These are phyloP conservation scores for Oscheius sp. DNA, from an alignment of 2,888 invertebrate species.

Conservation along the genomic window DNA sequence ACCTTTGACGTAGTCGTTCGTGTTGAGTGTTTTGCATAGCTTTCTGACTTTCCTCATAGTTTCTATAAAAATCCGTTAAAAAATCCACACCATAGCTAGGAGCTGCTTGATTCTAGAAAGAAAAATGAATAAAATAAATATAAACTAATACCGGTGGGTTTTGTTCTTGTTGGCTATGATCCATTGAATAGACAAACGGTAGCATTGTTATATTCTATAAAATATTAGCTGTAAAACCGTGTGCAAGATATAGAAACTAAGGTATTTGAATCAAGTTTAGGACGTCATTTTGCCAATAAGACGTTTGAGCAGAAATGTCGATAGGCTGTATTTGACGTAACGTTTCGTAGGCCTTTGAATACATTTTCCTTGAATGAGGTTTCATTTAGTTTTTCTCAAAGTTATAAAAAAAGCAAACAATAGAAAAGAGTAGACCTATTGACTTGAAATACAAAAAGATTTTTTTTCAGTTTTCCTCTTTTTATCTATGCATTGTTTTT, in stretches of 20 bases:
- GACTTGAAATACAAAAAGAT: too few species aligned
- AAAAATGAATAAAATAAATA: neutral
- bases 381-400: neutral
- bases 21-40: slow-evolving; percentile 6
- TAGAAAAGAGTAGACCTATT: too few species aligned
- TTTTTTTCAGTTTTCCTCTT: too few species aligned
- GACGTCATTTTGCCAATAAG: too few species aligned
- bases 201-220: neutral
- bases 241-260: neutral
- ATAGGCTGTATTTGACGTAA: too few species aligned
- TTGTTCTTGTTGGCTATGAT: neutral
- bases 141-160: neutral
- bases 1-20: slow-evolving; percentile 15
- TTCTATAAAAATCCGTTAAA: slow-evolving; percentile 19
- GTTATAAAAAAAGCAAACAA: neutral
- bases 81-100: neutral
- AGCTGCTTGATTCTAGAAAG: neutral
- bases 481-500: too few species aligned
- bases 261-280: too few species aligned
- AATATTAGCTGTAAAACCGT: neutral
- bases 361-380: too few species aligned
- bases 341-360: too few species aligned
- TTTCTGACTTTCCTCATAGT: slow-evolving; percentile 19
- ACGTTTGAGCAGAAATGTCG: neutral
- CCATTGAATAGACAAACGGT: slow-evolving; percentile 19